Percentiles rank a stretch among this genome's conserved stretches.
Conservation (phyloP, 1,140 invertebrate genomes). For the Dinoponera quadriceps region DNA sequence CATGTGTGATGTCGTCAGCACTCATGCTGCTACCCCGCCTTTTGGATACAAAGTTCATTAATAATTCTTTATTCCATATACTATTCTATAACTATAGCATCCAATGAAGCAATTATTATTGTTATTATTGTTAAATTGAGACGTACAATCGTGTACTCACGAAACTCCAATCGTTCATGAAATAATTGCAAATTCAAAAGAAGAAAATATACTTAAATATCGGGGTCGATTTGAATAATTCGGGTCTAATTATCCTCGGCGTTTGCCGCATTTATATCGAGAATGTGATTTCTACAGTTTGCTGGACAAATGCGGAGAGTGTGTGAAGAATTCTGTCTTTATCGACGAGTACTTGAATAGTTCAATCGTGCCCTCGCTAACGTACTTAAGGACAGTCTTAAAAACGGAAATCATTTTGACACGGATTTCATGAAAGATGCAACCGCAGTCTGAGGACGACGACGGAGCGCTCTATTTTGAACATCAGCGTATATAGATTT, state of each 20-base stretch:
- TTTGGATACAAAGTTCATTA: background rate
- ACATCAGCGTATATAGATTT: constrained; percentile 21
- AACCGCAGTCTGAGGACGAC: background rate
- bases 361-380: background rate
- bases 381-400: background rate
- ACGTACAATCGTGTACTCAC: background rate
- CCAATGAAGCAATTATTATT: too few species aligned
- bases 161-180: background rate
- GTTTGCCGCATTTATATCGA: background rate
- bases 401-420: background rate
- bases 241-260: background rate
- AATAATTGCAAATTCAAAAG: background rate
- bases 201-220: background rate
- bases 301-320: background rate
- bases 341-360: background rate
- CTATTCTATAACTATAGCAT: too few species aligned
- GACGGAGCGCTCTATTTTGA: constrained; percentile 20
- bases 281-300: background rate
- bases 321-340: background rate
- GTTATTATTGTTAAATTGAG: too few species aligned
- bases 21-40: too few species aligned
- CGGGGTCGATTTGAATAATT: background rate
- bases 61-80: too few species aligned
- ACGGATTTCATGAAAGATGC: constrained; percentile 4
- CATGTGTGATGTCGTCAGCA: too few species aligned